Percentiles rank a stretch among this genome's conserved stretches.
These are phyloP conservation scores for Allobates femoralis DNA, from an alignment of 2,797 vertebrate species.

Conservation along the genomic window DNA sequence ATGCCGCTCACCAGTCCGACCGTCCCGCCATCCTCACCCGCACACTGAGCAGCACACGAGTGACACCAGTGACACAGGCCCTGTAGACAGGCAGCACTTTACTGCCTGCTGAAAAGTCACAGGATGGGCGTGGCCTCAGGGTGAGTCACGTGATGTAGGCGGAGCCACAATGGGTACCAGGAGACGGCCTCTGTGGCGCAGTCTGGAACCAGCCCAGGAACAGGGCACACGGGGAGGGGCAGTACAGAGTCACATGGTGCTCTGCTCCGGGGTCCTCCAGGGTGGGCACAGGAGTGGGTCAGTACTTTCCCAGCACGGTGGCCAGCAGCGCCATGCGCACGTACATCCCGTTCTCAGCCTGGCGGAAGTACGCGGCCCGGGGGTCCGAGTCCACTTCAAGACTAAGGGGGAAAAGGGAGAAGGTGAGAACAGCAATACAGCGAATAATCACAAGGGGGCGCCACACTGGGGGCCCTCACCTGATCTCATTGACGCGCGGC, in stretches of 20 bases:
- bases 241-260: neutral
- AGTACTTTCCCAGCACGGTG: conserved; percentile 87
- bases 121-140: neutral
- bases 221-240: neutral
- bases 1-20: neutral
- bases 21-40: neutral
- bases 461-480: conserved; percentile 72
- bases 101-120: neutral
- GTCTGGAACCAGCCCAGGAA: neutral
- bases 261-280: neutral
- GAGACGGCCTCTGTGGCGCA: neutral
- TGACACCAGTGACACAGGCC: no score
- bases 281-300: neutral
- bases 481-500: conserved; percentile 96
- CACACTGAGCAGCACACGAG: no score
- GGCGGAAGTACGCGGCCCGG: conserved; percentile 94
- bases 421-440: conserved; percentile 44
- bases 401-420: conserved; percentile 68
- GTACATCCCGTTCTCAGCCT: conserved; percentile 97
- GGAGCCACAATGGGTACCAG: no score
- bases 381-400: conserved; percentile 94
- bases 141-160: neutral
- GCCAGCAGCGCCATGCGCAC: conserved; percentile 94
- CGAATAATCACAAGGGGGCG: no score
- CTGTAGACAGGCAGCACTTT: neutral